These are phyloP conservation scores for Podarcis lilfordi DNA, from an alignment of 2,797 vertebrate genomes.

Conservation along the genomic window DNA sequence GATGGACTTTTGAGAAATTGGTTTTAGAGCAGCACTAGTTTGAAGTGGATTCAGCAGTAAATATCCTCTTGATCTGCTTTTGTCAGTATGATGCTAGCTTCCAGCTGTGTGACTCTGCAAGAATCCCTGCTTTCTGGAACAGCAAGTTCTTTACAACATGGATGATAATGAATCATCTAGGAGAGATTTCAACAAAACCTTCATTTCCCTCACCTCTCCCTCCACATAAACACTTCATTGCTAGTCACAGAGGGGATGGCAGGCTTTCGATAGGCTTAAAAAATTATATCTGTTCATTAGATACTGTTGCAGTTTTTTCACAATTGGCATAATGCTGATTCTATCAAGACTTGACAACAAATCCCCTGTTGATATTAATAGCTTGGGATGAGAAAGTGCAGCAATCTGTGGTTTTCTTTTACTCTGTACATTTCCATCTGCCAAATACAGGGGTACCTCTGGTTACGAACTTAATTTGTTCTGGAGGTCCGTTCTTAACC, in stretches of 20 bases:
- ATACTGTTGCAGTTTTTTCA: neutral
- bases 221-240: neutral
- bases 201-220: neutral
- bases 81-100: neutral
- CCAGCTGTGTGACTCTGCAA: no score
- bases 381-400: neutral
- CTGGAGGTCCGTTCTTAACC: no score
- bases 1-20: no score
- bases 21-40: neutral
- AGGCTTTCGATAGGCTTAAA: neutral
- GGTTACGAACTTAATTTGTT: no score
- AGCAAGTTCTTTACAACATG: slow-evolving; percentile 11
- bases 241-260: neutral
- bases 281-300: neutral
- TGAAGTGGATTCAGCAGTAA: neutral
- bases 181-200: slow-evolving; percentile 20
- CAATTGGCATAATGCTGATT: neutral
- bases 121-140: neutral
- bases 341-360: neutral
- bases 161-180: neutral
- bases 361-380: neutral
- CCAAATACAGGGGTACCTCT: no score
- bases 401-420: neutral
- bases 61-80: neutral
- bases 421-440: neutral